phyloP scores from a whole-genome alignment of 2,797 vertebrate species.

The Lagodon rhomboides region DNA sequence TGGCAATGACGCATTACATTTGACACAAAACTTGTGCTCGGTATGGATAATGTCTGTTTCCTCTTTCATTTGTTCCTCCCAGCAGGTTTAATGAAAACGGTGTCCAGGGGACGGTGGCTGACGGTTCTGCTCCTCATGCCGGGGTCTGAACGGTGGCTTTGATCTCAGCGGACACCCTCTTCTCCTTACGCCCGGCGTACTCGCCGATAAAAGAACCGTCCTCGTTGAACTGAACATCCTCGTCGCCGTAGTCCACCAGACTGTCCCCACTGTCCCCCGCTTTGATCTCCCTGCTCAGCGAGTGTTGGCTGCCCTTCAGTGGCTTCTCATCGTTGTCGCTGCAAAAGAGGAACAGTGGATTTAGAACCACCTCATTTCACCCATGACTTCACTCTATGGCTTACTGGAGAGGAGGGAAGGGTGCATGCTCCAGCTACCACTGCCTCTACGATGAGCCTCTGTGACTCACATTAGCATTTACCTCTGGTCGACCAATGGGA shows the following conservation, averaged over 20 bases:
- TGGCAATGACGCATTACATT: slow-evolving; percentile 81
- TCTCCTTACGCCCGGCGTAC: slow-evolving; percentile 92
- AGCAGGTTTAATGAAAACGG: slow-evolving; percentile 66
- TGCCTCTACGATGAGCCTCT: slow-evolving; percentile 35
- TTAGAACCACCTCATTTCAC: slow-evolving; percentile 74
- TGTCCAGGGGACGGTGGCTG: slow-evolving; percentile 41
- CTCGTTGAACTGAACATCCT: slow-evolving; percentile 96
- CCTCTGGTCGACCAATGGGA: slow-evolving; percentile 39
- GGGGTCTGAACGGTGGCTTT: slow-evolving; percentile 83
- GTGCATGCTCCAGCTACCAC: slow-evolving; percentile 21
- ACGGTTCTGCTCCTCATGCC: slow-evolving; percentile 73
- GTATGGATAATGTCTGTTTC: slow-evolving; percentile 70
- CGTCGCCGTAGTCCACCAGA: slow-evolving; percentile 95
- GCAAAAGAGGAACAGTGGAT: slow-evolving; percentile 61
- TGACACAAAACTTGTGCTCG: slow-evolving; percentile 74
- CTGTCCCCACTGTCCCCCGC: slow-evolving; percentile 95
- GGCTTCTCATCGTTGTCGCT: slow-evolving; percentile 98
- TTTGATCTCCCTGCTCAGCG: slow-evolving; percentile 91
- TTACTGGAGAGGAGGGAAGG: slow-evolving; percentile 44
- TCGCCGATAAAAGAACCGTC: slow-evolving; percentile 98
- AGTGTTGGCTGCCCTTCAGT: slow-evolving; percentile 93
- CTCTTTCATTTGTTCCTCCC: slow-evolving; percentile 65
- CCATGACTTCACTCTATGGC: slow-evolving; percentile 66
- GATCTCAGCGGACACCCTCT: slow-evolving; percentile 91
- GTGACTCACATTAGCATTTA: slow-evolving; percentile 48